Conservation (phyloP, 1,140 invertebrate species). For the Trichonephila clavata region DNA sequence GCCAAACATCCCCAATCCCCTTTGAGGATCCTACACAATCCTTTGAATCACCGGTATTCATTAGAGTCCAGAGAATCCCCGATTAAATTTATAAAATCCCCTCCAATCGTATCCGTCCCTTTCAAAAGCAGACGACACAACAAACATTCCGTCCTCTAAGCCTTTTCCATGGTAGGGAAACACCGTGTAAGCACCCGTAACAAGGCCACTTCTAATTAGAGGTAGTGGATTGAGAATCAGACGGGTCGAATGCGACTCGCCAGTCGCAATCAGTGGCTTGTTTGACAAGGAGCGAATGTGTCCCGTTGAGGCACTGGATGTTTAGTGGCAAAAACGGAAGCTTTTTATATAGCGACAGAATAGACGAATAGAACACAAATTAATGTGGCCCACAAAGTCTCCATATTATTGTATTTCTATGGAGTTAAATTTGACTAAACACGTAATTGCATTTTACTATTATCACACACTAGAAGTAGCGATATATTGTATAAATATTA, state of each 20-base stretch:
- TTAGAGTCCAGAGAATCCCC: constrained; percentile 8
- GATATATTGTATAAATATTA: too few relatives aligned
- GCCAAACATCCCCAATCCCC: background rate
- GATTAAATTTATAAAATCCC: constrained; percentile 53
- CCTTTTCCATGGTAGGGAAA: background rate
- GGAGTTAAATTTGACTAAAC: too few relatives aligned
- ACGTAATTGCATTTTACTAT: too few relatives aligned
- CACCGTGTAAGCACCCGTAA: background rate
- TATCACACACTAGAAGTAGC: too few relatives aligned
- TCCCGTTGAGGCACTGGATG: background rate
- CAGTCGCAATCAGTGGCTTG: constrained; percentile 10
- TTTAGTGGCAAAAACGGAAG: background rate
- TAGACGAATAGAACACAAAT: too few relatives aligned
- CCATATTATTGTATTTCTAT: too few relatives aligned
- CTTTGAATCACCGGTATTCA: background rate
- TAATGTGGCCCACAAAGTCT: too few relatives aligned
- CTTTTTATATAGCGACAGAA: too few relatives aligned
- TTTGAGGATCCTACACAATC: background rate
- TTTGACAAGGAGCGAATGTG: background rate
- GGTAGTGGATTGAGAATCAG: constrained; percentile 15
- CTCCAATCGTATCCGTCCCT: background rate
- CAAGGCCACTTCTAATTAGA: constrained; percentile 27
- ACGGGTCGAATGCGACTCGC: background rate
- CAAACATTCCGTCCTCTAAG: background rate
- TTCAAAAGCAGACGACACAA: too few relatives aligned